A percentile compares a stretch with the other conserved stretches of the same genome.
Evolutionary conservation across 2,797 vertebrate genomes (phyloP).

Genomic region (Cossypha caffra): DNA sequence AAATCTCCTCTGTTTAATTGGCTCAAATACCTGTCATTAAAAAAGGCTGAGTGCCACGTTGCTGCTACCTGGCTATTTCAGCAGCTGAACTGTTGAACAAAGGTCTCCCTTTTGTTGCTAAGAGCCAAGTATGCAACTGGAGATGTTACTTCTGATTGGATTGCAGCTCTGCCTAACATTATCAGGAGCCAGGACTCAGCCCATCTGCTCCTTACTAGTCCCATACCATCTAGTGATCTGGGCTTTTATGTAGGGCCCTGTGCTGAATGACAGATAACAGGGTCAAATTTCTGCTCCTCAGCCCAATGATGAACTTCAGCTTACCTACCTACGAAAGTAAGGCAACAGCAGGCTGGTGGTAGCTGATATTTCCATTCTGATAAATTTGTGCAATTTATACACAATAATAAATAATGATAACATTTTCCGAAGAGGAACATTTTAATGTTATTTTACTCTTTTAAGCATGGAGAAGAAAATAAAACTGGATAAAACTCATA

Average conservation of each 20-base stretch:
- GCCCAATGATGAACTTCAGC: not conserved
- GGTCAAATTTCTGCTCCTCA: not conserved
- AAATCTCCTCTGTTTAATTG: not conserved
- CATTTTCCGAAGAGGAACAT: not conserved
- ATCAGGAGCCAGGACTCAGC: not conserved
- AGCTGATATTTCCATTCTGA: not conserved
- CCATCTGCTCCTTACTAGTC: not conserved
- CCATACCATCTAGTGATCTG: not conserved
- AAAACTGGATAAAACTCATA: not conserved
- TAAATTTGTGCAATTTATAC: not conserved
- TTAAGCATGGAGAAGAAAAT: not conserved
- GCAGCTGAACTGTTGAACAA: not conserved
- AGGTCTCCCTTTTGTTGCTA: not conserved
- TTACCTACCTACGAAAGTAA: not conserved
- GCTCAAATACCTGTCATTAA: not conserved
- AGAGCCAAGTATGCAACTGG: not conserved
- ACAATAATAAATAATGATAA: not conserved
- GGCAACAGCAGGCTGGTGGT: not conserved
- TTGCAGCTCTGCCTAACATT: not conserved
- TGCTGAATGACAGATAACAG: not conserved
- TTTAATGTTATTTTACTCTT: not conserved
- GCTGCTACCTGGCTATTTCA: not conserved
- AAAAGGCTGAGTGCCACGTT: not conserved
- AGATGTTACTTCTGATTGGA: not conserved
- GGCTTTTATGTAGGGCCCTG: not conserved